Percentiles rank a stretch among this genome's conserved stretches.
Evolutionary conservation across 2,888 invertebrate species (phyloP).

Genomic region (Pseudanteris insignis): DNA sequence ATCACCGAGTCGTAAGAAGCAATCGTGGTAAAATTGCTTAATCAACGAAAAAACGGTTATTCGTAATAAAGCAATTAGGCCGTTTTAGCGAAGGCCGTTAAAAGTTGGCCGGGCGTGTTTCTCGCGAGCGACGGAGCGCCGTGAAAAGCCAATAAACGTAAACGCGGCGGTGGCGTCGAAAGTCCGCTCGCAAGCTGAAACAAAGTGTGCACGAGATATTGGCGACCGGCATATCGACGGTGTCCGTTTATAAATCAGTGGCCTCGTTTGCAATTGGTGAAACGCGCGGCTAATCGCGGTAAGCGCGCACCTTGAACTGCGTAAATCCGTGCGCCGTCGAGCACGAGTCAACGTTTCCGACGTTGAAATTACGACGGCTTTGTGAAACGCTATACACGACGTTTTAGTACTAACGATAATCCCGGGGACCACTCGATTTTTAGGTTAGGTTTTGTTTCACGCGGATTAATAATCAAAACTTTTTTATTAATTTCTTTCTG

Average conservation of each 20-base stretch:
- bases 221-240: constrained; percentile 11
- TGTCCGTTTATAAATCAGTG: constrained; percentile 23
- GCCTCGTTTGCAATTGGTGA: constrained; percentile 25
- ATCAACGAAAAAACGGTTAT: background rate
- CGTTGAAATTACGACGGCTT: too few species aligned
- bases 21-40: constrained; percentile 9
- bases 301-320: constrained; percentile 15
- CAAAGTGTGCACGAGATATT: constrained; percentile 3
- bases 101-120: background rate
- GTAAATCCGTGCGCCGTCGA: too few species aligned
- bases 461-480: too few species aligned
- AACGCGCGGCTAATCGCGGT: constrained; percentile 11
- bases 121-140: constrained; percentile 12
- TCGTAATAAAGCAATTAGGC: constrained; percentile 16
- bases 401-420: too few species aligned
- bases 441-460: too few species aligned
- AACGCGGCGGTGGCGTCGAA: constrained; percentile 15
- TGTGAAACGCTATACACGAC: too few species aligned
- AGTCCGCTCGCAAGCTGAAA: constrained; percentile 22
- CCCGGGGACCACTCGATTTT: too few species aligned
- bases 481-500: too few species aligned
- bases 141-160: constrained; percentile 19
- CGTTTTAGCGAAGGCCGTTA: constrained; percentile 1
- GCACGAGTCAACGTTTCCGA: too few species aligned
- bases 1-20: too few species aligned